phyloP scores from a whole-genome alignment of 2,888 invertebrate genomes.

The Eupithecia exiguata region DNA sequence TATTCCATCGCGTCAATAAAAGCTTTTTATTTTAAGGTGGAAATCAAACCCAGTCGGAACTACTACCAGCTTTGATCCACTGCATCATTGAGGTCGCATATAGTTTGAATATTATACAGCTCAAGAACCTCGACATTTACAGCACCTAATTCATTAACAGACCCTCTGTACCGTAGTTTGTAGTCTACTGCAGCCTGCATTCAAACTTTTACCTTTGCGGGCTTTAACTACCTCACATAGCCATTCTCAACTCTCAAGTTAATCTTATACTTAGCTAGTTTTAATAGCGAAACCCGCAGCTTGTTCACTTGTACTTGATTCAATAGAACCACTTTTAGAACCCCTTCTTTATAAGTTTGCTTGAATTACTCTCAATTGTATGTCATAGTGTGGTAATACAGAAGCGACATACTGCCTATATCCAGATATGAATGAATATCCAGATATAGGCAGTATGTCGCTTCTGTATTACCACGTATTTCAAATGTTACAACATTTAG shows the following conservation, averaged over 20 bases:
- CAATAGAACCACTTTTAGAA: slow-evolving; percentile 31
- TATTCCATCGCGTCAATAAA: background rate
- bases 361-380: background rate
- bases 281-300: slow-evolving; percentile 54
- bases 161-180: slow-evolving; percentile 59
- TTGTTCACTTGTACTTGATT: slow-evolving; percentile 51
- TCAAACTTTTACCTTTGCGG: slow-evolving; percentile 66
- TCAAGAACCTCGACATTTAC: slow-evolving; percentile 42
- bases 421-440: too few species aligned
- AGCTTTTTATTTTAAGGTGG: background rate
- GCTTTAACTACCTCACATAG: slow-evolving; percentile 59
- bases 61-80: background rate
- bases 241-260: slow-evolving; percentile 58
- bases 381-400: too few species aligned
- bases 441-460: background rate
- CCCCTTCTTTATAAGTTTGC: slow-evolving; percentile 9
- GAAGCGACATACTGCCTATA: too few species aligned
- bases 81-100: background rate
- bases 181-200: slow-evolving; percentile 61
- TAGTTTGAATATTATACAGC: slow-evolving; percentile 30
- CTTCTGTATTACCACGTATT: background rate
- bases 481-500: background rate
- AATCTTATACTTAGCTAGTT: slow-evolving; percentile 60
- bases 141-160: slow-evolving; percentile 56
- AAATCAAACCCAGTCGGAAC: background rate